Base-by-base conservation (phyloP, 2,888 invertebrate species). In the Standfussiana lucernea region DNA sequence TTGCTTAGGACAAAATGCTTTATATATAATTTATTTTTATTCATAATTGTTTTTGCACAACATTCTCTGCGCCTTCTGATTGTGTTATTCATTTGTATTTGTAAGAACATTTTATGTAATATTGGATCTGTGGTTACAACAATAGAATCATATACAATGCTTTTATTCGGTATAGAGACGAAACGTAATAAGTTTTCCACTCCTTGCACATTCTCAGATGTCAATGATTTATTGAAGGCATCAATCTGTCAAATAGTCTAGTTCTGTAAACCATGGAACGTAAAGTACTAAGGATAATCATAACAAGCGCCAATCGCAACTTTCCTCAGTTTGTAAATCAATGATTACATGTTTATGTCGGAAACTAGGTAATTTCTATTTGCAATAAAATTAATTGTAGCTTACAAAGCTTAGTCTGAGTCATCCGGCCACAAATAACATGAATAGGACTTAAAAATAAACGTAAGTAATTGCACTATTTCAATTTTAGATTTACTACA, bases 401-500 rank as follows among this genome's bases (percentile, higher is more conserved):
- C 45, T 56, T 24, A 67, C 67, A 71, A 80, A 59, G 42, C 47
- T 50, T 10, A 28, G n/a, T 37, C 62, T 56, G 32, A 65, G 68
- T 73, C 67, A 24, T 24, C 47, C 18, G 62, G 68, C 56, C 47
- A 28, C n/a, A 72, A 75, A 64, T 61, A 68, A 21, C 70, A 35
- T 15, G 13, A 70, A 35, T 32, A 35, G 0, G 5, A 32, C 21
- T 50, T 70, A 42, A 56, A 64, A 65, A 64, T 40, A 40, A 72
- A 42, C n/a, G 13, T 47, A 40, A 35, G 28, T 82, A 62, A 70
- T 53, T 72, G 64, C n/a, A 24, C 28, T 21, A 68, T 71, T 79
- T 53, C 32, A 66, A 81, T 82, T 81, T 72, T 61, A 69, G 53
- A 71, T 75, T 72, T 75, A 77, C 70, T 74, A 80, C 64, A 69